These are phyloP conservation scores for Trigoniulus corallinus DNA, from an alignment of 1,140 invertebrate genomes.

Conservation along the genomic window DNA sequence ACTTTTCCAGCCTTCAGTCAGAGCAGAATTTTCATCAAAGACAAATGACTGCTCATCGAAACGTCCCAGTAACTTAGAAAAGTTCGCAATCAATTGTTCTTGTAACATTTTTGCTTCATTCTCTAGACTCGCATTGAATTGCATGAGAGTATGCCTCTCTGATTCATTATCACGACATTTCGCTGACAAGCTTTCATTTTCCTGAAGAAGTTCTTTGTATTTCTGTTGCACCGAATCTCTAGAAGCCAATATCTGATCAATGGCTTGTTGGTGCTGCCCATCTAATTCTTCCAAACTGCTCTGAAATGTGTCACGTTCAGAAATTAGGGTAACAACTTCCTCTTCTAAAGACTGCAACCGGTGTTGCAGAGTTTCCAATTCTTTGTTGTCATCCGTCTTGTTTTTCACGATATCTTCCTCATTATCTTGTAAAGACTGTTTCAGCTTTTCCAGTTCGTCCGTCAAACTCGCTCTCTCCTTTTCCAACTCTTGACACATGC, in stretches of 20 bases:
- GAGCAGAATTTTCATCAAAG: too few relatives aligned
- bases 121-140: not conserved
- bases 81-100: too few relatives aligned
- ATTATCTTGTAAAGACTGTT: not conserved
- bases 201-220: not conserved
- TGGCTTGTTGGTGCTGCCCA: constrained; percentile 45
- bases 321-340: constrained; percentile 35
- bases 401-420: not conserved
- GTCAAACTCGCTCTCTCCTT: not conserved
- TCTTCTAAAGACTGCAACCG: constrained; percentile 19
- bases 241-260: constrained; percentile 22
- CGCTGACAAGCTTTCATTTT: not conserved
- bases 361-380: constrained; percentile 11
- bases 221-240: constrained; percentile 15
- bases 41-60: too few relatives aligned
- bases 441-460: not conserved
- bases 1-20: too few relatives aligned
- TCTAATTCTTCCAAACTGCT: constrained; percentile 50
- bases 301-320: constrained; percentile 21
- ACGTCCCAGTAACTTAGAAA: too few relatives aligned
- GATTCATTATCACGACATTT: not conserved
- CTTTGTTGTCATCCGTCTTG: constrained; percentile 8
- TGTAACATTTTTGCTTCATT: constrained; percentile 1
- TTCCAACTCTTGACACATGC: not conserved
- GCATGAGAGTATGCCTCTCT: not conserved